A percentile compares a stretch with the other conserved stretches of the same genome.
Conservation (phyloP, 1,140 invertebrate species). For the Apis mellifera region DNA sequence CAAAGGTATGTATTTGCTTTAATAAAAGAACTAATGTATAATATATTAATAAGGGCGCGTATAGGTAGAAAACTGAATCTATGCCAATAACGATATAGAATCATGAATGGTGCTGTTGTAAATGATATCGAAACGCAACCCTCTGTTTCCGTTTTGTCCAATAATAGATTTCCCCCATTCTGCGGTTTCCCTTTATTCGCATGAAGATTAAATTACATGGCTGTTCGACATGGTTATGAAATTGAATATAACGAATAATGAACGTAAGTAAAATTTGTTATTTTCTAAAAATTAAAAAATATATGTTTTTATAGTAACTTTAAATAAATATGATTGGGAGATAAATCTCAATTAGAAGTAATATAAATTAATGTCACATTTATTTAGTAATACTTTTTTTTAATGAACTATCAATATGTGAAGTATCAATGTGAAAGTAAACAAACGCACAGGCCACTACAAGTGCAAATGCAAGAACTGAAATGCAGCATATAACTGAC, state of each 20-base stretch:
- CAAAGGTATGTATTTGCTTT: conserved; percentile 19
- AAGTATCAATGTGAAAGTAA: conserved; percentile 22
- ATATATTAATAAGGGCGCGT: conserved; percentile 8
- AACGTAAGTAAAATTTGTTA: not conserved
- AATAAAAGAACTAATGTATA: conserved; percentile 28
- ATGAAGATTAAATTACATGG: conserved; percentile 40
- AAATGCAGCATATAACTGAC: conserved; percentile 21
- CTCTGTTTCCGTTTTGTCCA: conserved; percentile 49
- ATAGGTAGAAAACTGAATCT: not conserved
- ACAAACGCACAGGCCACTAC: not conserved
- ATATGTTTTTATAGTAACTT: not conserved
- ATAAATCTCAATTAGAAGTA: too few species aligned
- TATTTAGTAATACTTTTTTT: too few species aligned
- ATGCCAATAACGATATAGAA: conserved; percentile 29
- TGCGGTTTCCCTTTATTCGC: conserved; percentile 50
- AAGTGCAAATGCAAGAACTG: conserved; percentile 10
- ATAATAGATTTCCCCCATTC: conserved; percentile 48
- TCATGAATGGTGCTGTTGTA: conserved; percentile 44
- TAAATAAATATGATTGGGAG: too few species aligned
- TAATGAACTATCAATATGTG: not conserved
- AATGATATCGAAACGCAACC: conserved; percentile 49
- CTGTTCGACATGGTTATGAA: not conserved
- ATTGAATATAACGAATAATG: not conserved
- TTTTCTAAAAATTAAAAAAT: not conserved
- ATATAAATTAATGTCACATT: not conserved